These are phyloP conservation scores for Progne subis DNA, from an alignment of 2,113 vertebrate genomes.

Conservation along the genomic window DNA sequence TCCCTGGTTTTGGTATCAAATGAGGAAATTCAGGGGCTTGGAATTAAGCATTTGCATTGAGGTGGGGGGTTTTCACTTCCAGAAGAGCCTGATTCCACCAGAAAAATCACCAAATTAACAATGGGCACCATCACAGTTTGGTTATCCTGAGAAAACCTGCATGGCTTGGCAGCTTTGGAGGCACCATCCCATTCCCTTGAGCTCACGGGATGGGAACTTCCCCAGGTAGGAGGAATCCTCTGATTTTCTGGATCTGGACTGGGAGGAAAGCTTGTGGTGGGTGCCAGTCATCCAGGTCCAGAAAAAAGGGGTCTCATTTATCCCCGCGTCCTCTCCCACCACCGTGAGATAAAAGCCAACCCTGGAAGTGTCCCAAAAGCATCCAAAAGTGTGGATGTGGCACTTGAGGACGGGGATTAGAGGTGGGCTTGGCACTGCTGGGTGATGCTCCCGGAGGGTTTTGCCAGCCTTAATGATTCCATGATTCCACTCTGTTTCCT, in stretches of 20 bases:
- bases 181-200: not conserved
- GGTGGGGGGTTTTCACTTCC: not conserved
- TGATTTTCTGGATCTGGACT: no score
- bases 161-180: not conserved
- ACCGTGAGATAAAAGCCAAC: not conserved
- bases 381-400: not conserved
- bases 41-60: not conserved
- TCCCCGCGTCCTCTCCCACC: not conserved
- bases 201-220: not conserved
- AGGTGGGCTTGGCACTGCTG: not conserved
- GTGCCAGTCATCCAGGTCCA: not conserved
- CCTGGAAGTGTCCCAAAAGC: fast-evolving
- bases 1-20: not conserved
- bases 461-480: not conserved
- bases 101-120: not conserved
- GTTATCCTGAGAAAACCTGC: fast-evolving
- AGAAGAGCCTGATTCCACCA: not conserved
- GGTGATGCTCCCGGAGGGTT: not conserved
- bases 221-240: fast-evolving
- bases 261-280: not conserved
- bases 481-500: no score
- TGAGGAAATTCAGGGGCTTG: not conserved
- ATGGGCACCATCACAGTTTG: not conserved
- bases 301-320: fast-evolving
- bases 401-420: fast-evolving